phyloP scores from a whole-genome alignment of 2,888 invertebrate genomes.

The Erebia epiphron region DNA sequence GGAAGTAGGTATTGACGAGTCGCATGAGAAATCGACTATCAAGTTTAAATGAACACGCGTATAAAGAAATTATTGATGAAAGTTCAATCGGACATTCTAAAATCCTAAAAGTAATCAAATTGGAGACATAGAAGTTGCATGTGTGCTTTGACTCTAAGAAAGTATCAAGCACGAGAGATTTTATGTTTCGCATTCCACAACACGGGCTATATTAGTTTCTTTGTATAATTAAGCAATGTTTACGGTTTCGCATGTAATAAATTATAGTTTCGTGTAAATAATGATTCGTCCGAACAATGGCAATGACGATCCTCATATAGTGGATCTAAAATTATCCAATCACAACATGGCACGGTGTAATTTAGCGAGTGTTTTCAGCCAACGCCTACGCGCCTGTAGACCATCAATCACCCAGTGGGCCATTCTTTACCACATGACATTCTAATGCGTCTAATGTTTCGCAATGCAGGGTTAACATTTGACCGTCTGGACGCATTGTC shows the following conservation, averaged over 20 bases:
- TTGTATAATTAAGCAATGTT: constrained; percentile 44
- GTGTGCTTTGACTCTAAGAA: constrained; percentile 20
- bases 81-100: background rate
- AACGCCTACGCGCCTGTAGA: constrained; percentile 61
- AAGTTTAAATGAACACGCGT: too few species aligned
- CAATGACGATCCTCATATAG: constrained; percentile 39
- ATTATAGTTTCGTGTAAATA: constrained; percentile 40
- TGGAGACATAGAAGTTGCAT: background rate
- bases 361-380: constrained; percentile 68
- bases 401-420: constrained; percentile 71
- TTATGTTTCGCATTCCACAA: constrained; percentile 53
- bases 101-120: background rate
- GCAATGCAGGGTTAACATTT: constrained; percentile 63
- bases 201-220: constrained; percentile 36
- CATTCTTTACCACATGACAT: constrained; percentile 71
- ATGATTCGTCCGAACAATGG: constrained; percentile 41
- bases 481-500: constrained; percentile 56
- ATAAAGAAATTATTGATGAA: background rate
- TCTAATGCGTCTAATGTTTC: constrained; percentile 70
- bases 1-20: too few species aligned
- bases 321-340: constrained; percentile 49
- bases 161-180: constrained; percentile 48
- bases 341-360: constrained; percentile 58
- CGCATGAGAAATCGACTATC: too few species aligned
- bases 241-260: constrained; percentile 40